A percentile compares a stretch with the other conserved stretches of the same genome.
These are phyloP conservation scores for Diarsia brunnea DNA, from an alignment of 2,888 invertebrate species.

Conservation along the genomic window DNA sequence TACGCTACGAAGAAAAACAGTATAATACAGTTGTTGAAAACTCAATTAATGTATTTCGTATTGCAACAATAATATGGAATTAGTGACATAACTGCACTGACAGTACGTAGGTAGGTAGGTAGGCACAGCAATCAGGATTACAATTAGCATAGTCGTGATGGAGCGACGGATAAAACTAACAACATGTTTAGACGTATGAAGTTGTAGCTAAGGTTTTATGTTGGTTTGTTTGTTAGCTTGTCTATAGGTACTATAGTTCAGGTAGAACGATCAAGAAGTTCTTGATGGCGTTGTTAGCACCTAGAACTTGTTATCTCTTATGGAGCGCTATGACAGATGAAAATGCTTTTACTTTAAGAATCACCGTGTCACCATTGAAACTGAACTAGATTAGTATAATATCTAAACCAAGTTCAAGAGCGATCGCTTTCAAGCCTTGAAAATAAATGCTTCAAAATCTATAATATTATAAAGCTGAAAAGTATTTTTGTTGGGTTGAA, in stretches of 20 bases:
- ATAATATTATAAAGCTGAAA: too few species aligned
- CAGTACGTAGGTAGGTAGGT: constrained; percentile 4
- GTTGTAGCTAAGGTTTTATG: constrained; percentile 11
- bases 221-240: constrained; percentile 6
- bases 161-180: constrained; percentile 40
- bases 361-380: neutral
- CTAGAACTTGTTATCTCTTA: too few species aligned
- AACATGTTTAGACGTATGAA: constrained; percentile 30
- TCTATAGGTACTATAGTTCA: neutral
- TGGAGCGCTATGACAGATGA: too few species aligned
- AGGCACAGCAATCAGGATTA: constrained; percentile 27
- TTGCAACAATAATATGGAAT: neutral
- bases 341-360: neutral
- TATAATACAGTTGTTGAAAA: neutral
- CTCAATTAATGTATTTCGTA: neutral
- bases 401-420: neutral
- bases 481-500: too few species aligned
- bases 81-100: neutral
- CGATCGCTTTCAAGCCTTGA: neutral
- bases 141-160: constrained; percentile 60
- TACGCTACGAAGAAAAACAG: too few species aligned
- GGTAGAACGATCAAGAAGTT: neutral
- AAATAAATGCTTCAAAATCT: neutral
- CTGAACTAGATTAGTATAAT: neutral
- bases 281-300: neutral